Evolutionary conservation across 2,888 invertebrate genomes (phyloP).

Genomic region (Lingula anatina): DNA sequence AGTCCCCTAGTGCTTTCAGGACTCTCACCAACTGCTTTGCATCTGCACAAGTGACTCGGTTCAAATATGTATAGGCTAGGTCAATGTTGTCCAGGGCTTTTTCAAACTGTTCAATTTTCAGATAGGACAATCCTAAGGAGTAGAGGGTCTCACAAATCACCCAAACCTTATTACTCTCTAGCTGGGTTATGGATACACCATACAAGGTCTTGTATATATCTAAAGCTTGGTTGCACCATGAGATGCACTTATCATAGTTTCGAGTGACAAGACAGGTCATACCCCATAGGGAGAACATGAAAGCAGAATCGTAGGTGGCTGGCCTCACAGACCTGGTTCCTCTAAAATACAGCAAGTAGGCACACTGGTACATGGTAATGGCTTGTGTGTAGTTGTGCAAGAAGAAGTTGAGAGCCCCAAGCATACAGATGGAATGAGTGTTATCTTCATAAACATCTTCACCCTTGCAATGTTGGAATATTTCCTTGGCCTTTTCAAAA

Average conservation of each 20-base stretch:
- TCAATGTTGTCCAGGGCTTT: slow-evolving; percentile 45
- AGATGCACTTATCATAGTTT: slow-evolving; percentile 45
- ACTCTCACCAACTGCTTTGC: slow-evolving; percentile 38
- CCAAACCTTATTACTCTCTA: slow-evolving; percentile 45
- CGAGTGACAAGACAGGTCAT: slow-evolving; percentile 44
- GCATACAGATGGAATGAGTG: slow-evolving; percentile 47
- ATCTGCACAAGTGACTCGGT: slow-evolving; percentile 22
- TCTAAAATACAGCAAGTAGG: no score
- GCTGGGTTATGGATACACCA: slow-evolving; percentile 30
- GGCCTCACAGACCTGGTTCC: slow-evolving; percentile 46
- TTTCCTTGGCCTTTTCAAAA: slow-evolving; percentile 41
- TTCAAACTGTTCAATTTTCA: slow-evolving; percentile 37
- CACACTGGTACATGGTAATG: slow-evolving; percentile 45
- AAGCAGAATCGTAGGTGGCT: slow-evolving; percentile 23
- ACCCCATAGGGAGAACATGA: slow-evolving; percentile 42
- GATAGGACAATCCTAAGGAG: slow-evolving; percentile 45
- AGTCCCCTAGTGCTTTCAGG: slow-evolving; percentile 41
- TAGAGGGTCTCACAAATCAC: slow-evolving; percentile 45
- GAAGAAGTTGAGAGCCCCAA: slow-evolving; percentile 46
- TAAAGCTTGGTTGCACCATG: slow-evolving; percentile 44
- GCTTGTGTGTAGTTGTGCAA: slow-evolving; percentile 44
- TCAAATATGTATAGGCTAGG: slow-evolving; percentile 36
- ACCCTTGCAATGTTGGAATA: slow-evolving; percentile 30
- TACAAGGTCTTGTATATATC: slow-evolving; percentile 42
- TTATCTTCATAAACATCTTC: slow-evolving; percentile 36